phyloP scores from a whole-genome alignment of 2,888 invertebrate genomes.

The Liposcelis brunnea region DNA sequence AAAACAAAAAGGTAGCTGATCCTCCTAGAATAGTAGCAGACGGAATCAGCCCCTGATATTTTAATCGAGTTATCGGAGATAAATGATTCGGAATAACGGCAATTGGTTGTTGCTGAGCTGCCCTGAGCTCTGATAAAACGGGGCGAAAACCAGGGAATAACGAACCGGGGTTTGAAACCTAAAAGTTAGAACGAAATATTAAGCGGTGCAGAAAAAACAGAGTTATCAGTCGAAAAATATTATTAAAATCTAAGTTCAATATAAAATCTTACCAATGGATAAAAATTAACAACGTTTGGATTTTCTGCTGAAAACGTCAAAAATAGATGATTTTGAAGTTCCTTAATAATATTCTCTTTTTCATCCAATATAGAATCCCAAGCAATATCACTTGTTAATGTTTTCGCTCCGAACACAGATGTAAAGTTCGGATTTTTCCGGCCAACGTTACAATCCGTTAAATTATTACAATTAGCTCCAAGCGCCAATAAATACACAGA shows the following conservation, averaged over 20 bases:
- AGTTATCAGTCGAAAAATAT: constrained; percentile 8
- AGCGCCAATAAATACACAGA: constrained; percentile 38
- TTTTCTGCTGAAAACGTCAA: constrained; percentile 43
- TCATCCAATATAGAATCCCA: constrained; percentile 42
- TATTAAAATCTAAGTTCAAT: too few species aligned
- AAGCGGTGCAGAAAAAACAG: not conserved
- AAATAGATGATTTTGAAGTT: constrained; percentile 41
- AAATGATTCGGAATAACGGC: constrained; percentile 24
- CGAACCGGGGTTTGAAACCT: constrained; percentile 10
- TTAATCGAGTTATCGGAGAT: constrained; percentile 27
- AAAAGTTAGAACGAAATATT: too few species aligned
- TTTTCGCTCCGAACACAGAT: constrained; percentile 28
- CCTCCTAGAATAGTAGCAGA: constrained; percentile 43
- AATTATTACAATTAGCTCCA: constrained; percentile 31
- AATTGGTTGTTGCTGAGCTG: constrained; percentile 29
- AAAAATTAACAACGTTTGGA: constrained; percentile 34
- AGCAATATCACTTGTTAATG: constrained; percentile 34
- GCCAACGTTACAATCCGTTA: constrained; percentile 31
- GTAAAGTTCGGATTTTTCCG: constrained; percentile 30
- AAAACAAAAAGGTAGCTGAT: constrained; percentile 41
- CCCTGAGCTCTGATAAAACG: constrained; percentile 27
- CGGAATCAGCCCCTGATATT: constrained; percentile 34
- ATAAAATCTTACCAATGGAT: constrained; percentile 21
- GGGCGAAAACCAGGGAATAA: constrained; percentile 29
- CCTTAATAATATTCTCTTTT: constrained; percentile 26